Conservation (phyloP, 2,888 invertebrate genomes). For the Amiota minor region DNA sequence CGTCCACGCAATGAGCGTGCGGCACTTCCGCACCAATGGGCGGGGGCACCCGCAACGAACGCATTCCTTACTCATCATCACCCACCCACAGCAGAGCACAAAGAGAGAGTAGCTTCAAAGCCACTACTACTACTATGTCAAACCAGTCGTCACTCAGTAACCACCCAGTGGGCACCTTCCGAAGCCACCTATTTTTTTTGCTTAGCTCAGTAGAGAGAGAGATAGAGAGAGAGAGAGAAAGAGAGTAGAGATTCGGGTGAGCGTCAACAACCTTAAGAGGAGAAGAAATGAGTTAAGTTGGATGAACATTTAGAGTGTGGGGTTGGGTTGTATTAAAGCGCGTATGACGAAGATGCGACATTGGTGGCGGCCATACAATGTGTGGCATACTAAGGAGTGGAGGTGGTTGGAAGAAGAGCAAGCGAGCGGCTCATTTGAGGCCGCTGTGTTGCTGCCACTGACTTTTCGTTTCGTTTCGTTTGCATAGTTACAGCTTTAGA, state of each 20-base stretch:
- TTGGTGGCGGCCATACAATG: constrained; percentile 40
- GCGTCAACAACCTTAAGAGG: constrained; percentile 40
- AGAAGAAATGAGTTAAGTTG: constrained; percentile 3
- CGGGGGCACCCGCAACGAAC: background rate
- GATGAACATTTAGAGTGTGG: background rate
- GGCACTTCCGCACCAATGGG: background rate
- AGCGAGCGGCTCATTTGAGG: constrained; percentile 38
- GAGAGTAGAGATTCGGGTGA: constrained; percentile 3
- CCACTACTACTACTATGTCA: background rate
- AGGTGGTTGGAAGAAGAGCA: constrained; percentile 19
- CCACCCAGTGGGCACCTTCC: constrained; percentile 10
- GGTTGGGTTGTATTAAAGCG: background rate
- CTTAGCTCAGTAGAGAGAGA: background rate
- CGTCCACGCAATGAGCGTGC: constrained; percentile 22
- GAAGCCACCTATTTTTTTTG: background rate
- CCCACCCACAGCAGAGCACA: background rate
- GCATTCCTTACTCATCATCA: background rate
- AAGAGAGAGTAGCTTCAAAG: constrained; percentile 4
- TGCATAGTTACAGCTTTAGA: constrained; percentile 33
- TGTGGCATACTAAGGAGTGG: constrained; percentile 28
- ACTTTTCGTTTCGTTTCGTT: constrained; percentile 59
- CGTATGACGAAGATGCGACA: constrained; percentile 1
- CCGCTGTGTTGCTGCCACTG: constrained; percentile 34
- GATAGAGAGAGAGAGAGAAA: background rate
- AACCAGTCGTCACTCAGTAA: constrained; percentile 23